Percentiles rank a stretch among this genome's conserved stretches.
phyloP scores from a whole-genome alignment of 2,797 vertebrate species.

The Sebastes nivosus region DNA sequence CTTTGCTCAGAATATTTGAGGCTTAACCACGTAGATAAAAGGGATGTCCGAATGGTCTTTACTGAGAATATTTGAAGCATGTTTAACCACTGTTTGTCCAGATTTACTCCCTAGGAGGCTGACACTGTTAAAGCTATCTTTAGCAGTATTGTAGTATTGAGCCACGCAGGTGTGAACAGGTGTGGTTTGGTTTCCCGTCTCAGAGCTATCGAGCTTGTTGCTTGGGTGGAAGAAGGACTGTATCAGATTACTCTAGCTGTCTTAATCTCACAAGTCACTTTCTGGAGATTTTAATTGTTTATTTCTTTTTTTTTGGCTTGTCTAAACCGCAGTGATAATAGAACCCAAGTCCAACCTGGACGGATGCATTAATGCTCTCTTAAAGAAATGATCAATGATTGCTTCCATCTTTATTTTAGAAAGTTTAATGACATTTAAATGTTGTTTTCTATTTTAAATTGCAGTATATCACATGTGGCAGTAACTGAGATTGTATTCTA shows the following conservation, averaged over 20 bases:
- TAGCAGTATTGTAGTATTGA: constrained; percentile 63
- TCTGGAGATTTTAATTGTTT: constrained; percentile 27
- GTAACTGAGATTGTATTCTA: constrained; percentile 61
- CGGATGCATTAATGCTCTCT: constrained; percentile 52
- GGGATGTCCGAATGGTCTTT: constrained; percentile 16
- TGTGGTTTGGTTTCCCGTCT: constrained; percentile 13
- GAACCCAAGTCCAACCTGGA: constrained; percentile 28
- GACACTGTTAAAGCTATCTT: constrained; percentile 24
- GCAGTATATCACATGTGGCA: constrained; percentile 41
- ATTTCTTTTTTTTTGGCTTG: not conserved
- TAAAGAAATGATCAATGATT: constrained; percentile 33
- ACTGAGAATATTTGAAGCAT: constrained; percentile 32
- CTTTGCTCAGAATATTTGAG: constrained; percentile 27
- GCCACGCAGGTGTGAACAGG: not conserved
- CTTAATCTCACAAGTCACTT: constrained; percentile 54
- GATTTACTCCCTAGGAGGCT: constrained; percentile 21
- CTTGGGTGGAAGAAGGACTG: constrained; percentile 1
- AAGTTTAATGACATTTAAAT: constrained; percentile 31
- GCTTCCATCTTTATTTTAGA: constrained; percentile 61
- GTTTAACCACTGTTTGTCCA: constrained; percentile 36
- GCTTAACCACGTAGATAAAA: constrained; percentile 29
- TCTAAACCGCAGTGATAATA: constrained; percentile 18
- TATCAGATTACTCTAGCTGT: constrained; percentile 20
- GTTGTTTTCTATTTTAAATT: constrained; percentile 39
- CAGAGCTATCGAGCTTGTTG: constrained; percentile 3